phyloP scores from a whole-genome alignment of 2,797 vertebrate species.

The Pteronotus mesoamericanus region DNA sequence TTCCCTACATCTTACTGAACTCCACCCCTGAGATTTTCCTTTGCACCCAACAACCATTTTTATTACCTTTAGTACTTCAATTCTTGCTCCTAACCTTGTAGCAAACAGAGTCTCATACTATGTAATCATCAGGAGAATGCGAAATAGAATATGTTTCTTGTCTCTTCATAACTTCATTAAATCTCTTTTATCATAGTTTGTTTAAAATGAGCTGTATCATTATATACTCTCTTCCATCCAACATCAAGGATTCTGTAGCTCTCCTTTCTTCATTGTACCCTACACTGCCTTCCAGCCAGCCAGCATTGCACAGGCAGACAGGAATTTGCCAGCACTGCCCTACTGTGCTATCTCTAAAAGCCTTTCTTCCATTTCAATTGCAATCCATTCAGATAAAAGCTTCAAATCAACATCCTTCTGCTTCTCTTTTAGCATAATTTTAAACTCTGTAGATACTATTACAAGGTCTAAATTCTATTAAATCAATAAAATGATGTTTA shows the following conservation, averaged over 20 bases:
- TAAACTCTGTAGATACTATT: constrained; percentile 8
- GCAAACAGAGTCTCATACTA: not conserved
- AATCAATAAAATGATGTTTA: constrained; percentile 22
- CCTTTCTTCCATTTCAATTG: not conserved
- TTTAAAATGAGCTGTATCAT: not conserved
- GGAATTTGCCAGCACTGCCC: not conserved
- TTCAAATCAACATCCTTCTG: not conserved
- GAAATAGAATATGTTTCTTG: not conserved
- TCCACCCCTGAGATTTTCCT: constrained; percentile 27
- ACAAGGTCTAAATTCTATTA: constrained; percentile 19
- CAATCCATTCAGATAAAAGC: not conserved
- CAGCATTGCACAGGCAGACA: not conserved
- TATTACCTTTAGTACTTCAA: not conserved
- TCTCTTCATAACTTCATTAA: not conserved
- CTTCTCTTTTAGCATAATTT: constrained; percentile 33
- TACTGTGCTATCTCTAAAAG: not conserved
- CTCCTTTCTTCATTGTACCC: not conserved
- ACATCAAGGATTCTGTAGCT: not conserved
- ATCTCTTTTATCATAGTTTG: not conserved
- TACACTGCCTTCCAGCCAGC: not conserved
- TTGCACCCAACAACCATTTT: not conserved
- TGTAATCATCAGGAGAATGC: not conserved
- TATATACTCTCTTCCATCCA: not conserved
- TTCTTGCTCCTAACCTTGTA: not conserved
- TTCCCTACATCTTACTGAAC: not conserved